Percentiles rank a stretch among this genome's conserved stretches.
These are phyloP conservation scores for Ctena decussata DNA, from an alignment of 2,888 invertebrate species.

Conservation along the genomic window DNA sequence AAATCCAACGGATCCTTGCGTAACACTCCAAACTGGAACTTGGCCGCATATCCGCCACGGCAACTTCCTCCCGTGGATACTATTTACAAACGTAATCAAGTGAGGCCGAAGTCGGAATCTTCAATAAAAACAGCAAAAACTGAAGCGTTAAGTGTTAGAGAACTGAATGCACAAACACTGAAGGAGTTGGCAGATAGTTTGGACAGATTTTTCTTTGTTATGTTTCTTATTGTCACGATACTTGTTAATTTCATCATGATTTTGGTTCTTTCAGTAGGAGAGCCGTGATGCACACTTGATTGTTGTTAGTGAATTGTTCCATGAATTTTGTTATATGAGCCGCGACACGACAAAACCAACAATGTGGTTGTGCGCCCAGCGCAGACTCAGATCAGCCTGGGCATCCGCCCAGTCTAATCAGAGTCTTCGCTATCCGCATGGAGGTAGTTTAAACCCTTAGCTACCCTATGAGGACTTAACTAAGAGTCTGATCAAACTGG, in stretches of 20 bases:
- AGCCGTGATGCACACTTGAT: no score
- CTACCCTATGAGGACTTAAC: no score
- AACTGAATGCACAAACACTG: conserved; percentile 22
- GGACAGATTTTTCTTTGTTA: conserved; percentile 46
- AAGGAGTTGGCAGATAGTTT: conserved; percentile 38
- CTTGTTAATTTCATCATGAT: conserved; percentile 46
- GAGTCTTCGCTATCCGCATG: no score
- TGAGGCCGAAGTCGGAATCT: conserved; percentile 32
- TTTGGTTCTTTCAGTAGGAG: conserved; percentile 18
- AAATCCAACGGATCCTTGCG: background rate
- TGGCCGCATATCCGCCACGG: background rate
- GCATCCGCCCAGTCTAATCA: no score
- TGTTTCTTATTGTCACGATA: conserved; percentile 33
- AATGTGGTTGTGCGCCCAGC: no score
- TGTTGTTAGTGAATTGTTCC: no score
- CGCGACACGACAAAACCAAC: no score
- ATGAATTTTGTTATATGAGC: no score
- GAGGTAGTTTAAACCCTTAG: no score
- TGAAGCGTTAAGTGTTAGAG: background rate
- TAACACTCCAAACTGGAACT: background rate
- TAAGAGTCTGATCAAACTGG: no score
- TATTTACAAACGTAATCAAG: conserved; percentile 15
- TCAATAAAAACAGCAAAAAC: conserved; percentile 18
- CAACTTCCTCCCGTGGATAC: conserved; percentile 38
- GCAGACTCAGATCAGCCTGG: no score